phyloP scores from a whole-genome alignment of 2,113 vertebrate species.

The Puffinus mauretanicus region DNA sequence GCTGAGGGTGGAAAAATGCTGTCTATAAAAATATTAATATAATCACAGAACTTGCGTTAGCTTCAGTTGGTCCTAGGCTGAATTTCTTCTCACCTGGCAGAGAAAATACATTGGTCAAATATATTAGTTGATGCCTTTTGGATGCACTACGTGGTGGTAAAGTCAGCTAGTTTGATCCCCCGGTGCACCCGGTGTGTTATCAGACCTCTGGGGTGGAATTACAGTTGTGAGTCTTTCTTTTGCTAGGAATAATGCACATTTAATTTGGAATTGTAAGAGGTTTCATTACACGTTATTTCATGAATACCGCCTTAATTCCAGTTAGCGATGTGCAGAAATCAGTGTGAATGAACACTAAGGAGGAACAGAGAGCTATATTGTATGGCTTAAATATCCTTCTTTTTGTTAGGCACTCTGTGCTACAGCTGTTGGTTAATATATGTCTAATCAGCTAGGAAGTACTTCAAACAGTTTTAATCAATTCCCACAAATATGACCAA shows the following conservation, averaged over 20 bases:
- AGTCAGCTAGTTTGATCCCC: background rate
- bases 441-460: background rate
- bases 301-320: background rate
- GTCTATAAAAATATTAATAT: background rate
- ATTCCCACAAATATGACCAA: background rate
- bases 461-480: background rate
- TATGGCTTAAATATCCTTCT: background rate
- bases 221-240: background rate
- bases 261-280: background rate
- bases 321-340: background rate
- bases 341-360: background rate
- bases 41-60: background rate
- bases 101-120: background rate
- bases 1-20: background rate
- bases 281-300: background rate
- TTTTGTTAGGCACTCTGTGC: background rate
- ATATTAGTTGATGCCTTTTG: background rate
- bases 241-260: background rate
- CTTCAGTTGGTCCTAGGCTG: background rate
- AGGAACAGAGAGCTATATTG: background rate
- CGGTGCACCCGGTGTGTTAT: background rate
- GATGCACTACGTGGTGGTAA: rapidly evolving
- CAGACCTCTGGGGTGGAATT: background rate
- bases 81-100: background rate
- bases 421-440: background rate